phyloP scores from a whole-genome alignment of 2,888 invertebrate genomes.

The Antitype chi region DNA sequence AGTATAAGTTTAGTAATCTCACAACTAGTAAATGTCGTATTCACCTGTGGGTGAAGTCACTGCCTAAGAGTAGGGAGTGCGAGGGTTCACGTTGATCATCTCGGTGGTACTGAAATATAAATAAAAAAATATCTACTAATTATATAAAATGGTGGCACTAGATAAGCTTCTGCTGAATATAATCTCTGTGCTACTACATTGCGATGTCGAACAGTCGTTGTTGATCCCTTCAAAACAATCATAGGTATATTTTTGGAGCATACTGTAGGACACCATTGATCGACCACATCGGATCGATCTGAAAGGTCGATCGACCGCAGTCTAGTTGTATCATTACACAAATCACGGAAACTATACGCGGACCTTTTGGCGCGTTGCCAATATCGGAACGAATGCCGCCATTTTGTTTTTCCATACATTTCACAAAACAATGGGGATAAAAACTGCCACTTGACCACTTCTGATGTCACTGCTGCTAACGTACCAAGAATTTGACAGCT shows the following conservation, averaged over 20 bases:
- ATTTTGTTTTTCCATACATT: background rate
- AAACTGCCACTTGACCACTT: too few species aligned
- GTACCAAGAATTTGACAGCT: too few species aligned
- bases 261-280: background rate
- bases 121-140: slow-evolving; percentile 60
- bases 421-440: background rate
- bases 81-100: slow-evolving; percentile 97
- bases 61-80: slow-evolving; percentile 94
- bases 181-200: background rate
- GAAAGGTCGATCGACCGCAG: background rate
- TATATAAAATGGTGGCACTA: background rate
- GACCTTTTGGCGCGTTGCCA: too few species aligned
- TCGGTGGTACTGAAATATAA: slow-evolving; percentile 94
- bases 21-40: slow-evolving; percentile 10
- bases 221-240: background rate
- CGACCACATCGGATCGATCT: background rate
- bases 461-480: too few species aligned
- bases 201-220: background rate
- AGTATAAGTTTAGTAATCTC: slow-evolving; percentile 38
- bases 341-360: background rate
- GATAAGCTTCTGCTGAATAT: slow-evolving; percentile 9
- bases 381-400: background rate
- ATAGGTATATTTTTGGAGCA: background rate
- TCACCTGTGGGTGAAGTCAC: slow-evolving; percentile 25
- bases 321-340: background rate